Evolutionary conservation across 64 coral and sea anemone species (phyloP), one percentile per base, ranked within the genome.

Genomic region (Dendrophyllia cribrosa): DNA sequence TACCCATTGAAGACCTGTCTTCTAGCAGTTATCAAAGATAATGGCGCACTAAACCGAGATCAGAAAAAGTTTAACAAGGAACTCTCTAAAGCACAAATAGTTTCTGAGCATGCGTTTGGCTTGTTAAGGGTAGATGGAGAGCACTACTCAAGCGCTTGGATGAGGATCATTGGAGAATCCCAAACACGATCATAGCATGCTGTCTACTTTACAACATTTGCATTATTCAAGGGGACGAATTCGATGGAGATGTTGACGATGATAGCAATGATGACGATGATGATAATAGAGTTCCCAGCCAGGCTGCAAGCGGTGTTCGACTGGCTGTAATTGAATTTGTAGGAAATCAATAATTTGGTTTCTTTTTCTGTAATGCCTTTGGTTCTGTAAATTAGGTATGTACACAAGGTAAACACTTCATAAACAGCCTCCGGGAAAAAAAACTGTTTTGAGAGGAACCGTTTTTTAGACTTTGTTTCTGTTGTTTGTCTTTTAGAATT

Each of bases 1-100:
- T 94, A 89, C 22, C 86, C 78, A 60, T 83, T 94, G 26, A 94
- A 94, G 76, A 94, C 76, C 77, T 94, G 92, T 86, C 86, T 94
- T 82, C 53, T 94, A 16, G 76, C 86, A 87, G 82, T 87, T 43
- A 78, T 93, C 20, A 93, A 93, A 51, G 91, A 94, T n/a, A 94
- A 76, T 89, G 81, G 93, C 70, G n/a, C 81, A 6, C 75, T 95
- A 17, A 66, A 86, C 58, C 60, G 64, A 44, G 77, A 91, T 52
- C 89, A 91, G 80, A 91, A 91, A 74, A 91, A 83, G 67, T 87
- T 77, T 51, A 93, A 78, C 50, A 76, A 78, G 43, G 91, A 87
- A 26, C 68, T 92, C 51, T 75, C 90, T 26, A 92, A 92, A 43
- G 90, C 82, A 49, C 9, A 53, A 66, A 86, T 92, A 52, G 56